These are phyloP conservation scores for Micropoecilia bifurca DNA, from an alignment of 2,797 vertebrate species.

Conservation along the genomic window DNA sequence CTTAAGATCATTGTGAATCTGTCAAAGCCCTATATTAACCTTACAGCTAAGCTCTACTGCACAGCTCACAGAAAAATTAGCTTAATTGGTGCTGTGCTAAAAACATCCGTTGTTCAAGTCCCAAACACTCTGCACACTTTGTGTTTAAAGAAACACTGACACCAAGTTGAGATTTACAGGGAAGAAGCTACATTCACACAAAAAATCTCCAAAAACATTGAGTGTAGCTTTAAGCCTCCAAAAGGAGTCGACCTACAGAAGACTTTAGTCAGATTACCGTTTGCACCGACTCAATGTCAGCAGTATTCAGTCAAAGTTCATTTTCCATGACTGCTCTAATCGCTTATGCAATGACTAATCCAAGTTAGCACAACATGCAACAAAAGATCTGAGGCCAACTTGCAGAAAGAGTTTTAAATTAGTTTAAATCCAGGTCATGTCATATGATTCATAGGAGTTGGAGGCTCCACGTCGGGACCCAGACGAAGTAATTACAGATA, in stretches of 20 bases:
- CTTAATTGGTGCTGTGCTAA: slow-evolving; percentile 12
- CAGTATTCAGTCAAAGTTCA: neutral
- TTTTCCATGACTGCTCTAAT: slow-evolving; percentile 11
- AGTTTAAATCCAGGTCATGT: slow-evolving; percentile 39
- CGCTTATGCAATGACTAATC: slow-evolving; percentile 8
- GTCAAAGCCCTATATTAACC: neutral
- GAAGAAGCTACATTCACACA: neutral
- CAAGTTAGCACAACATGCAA: neutral
- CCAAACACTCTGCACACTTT: neutral
- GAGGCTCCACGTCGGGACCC: slow-evolving; percentile 3
- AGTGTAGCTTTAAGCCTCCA: neutral
- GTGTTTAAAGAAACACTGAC: slow-evolving; percentile 2
- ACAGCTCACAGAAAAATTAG: slow-evolving; percentile 28
- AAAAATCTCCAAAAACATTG: neutral
- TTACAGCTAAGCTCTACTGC: neutral
- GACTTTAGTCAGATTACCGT: neutral
- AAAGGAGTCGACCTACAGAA: neutral
- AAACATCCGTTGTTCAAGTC: neutral
- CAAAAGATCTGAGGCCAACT: slow-evolving; percentile 18
- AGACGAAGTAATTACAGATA: slow-evolving; percentile 12
- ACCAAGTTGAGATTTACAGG: neutral
- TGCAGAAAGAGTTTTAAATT: neutral
- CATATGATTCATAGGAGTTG: slow-evolving; percentile 12
- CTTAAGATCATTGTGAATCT: neutral
- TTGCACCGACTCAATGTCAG: neutral